Evolutionary conservation across 1,140 invertebrate species (phyloP).

Genomic region (Marisa cornuarietis): DNA sequence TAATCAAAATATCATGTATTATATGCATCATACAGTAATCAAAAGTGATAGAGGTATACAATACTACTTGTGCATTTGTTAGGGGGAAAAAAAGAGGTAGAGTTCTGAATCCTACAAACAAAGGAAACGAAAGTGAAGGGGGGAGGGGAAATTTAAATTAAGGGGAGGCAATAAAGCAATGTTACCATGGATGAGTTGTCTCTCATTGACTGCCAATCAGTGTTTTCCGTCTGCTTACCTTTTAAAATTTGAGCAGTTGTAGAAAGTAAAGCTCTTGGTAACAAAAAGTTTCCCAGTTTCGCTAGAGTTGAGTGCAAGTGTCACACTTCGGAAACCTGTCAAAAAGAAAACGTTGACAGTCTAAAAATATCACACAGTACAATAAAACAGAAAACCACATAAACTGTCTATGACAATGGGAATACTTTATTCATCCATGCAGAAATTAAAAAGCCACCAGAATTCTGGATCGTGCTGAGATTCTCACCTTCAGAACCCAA

Average conservation of each 20-base stretch:
- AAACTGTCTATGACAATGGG: no score
- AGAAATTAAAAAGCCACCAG: no score
- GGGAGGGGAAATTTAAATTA: no score
- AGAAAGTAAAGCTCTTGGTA: constrained; percentile 49
- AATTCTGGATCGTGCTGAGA: no score
- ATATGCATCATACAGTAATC: background rate
- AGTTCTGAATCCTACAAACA: background rate
- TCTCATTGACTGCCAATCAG: background rate
- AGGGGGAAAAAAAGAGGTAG: background rate
- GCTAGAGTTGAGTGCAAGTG: constrained; percentile 52
- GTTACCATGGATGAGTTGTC: background rate
- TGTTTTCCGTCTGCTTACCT: constrained; percentile 35
- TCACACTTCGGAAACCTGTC: constrained; percentile 44
- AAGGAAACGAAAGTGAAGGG: no score
- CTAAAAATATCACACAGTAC: no score
- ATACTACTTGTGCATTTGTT: no score
- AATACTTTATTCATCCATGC: no score
- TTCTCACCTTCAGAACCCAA: constrained; percentile 32
- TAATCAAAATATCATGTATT: background rate
- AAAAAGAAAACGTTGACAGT: background rate
- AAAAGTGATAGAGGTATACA: no score
- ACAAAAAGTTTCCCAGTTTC: constrained; percentile 50
- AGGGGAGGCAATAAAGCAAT: no score
- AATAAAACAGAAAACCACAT: no score
- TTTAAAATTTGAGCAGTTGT: constrained; percentile 51